These are phyloP conservation scores for Microplitis demolitor DNA, from an alignment of 1,140 invertebrate genomes.

Conservation along the genomic window DNA sequence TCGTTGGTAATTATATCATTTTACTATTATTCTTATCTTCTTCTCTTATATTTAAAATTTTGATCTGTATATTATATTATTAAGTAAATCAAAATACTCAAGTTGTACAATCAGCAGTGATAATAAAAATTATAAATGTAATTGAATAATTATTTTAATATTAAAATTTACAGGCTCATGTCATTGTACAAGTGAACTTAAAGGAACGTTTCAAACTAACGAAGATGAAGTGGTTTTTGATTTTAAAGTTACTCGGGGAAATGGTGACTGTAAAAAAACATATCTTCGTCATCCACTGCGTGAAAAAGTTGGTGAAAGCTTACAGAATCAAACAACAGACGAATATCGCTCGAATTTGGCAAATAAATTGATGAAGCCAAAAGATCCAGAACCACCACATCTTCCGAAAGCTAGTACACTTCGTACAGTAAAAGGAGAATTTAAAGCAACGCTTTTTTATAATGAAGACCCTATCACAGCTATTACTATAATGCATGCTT, in stretches of 20 bases:
- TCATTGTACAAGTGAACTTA: neutral
- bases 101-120: neutral
- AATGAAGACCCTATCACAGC: conserved; percentile 26
- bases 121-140: neutral
- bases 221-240: conserved; percentile 3
- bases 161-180: neutral
- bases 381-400: conserved; percentile 23
- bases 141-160: neutral
- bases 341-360: conserved; percentile 7
- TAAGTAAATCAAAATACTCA: neutral
- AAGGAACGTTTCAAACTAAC: neutral
- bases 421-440: conserved; percentile 12
- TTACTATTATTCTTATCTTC: too few relatives aligned
- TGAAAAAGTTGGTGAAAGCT: neutral
- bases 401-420: conserved; percentile 15
- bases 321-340: neutral
- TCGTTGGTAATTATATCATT: neutral
- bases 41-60: too few relatives aligned
- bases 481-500: conserved; percentile 17
- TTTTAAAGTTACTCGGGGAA: neutral
- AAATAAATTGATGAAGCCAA: conserved; percentile 13
- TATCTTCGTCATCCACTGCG: neutral
- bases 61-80: neutral
- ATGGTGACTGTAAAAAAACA: conserved; percentile 7
- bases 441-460: conserved; percentile 11